Conservation (phyloP, 2,888 invertebrate species). For the Lissonota sp. region DNA sequence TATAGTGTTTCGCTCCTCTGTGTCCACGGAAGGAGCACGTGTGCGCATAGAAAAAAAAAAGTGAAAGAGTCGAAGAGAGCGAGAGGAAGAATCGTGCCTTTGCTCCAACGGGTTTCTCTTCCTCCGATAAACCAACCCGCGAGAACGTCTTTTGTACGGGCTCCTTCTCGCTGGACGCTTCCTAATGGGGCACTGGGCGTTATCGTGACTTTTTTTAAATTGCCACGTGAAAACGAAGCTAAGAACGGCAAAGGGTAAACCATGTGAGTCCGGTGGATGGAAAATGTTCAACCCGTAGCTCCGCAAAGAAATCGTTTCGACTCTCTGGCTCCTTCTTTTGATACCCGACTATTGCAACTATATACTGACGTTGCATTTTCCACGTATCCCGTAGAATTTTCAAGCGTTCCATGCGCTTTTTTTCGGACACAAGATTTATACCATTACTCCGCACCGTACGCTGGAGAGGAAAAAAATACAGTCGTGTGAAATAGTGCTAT, state of each 20-base stretch:
- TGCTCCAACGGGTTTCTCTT: constrained; percentile 42
- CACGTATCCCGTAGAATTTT: constrained; percentile 14
- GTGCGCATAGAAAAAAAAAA: constrained; percentile 20
- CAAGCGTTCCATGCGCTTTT: constrained; percentile 7
- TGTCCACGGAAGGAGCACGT: constrained; percentile 27
- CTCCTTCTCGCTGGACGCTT: constrained; percentile 32
- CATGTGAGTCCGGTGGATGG: constrained; percentile 23
- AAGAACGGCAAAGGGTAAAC: constrained; percentile 35
- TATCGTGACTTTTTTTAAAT: constrained; percentile 57
- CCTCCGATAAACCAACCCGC: constrained; percentile 41
- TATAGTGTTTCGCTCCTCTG: constrained; percentile 18
- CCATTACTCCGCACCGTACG: not conserved
- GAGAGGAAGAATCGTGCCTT: constrained; percentile 14
- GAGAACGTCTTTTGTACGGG: constrained; percentile 41
- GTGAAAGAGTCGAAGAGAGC: not conserved
- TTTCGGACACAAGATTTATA: not conserved
- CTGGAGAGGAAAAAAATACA: not conserved
- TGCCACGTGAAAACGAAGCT: constrained; percentile 46
- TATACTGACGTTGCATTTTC: constrained; percentile 34
- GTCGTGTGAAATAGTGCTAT: not conserved
- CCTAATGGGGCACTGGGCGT: constrained; percentile 43
- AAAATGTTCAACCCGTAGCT: constrained; percentile 27
- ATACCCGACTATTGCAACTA: not conserved
- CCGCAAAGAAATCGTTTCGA: constrained; percentile 25
- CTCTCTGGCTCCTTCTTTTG: constrained; percentile 10